Conservation (phyloP, 2,113 vertebrate genomes). For the Gavialis gangeticus region DNA sequence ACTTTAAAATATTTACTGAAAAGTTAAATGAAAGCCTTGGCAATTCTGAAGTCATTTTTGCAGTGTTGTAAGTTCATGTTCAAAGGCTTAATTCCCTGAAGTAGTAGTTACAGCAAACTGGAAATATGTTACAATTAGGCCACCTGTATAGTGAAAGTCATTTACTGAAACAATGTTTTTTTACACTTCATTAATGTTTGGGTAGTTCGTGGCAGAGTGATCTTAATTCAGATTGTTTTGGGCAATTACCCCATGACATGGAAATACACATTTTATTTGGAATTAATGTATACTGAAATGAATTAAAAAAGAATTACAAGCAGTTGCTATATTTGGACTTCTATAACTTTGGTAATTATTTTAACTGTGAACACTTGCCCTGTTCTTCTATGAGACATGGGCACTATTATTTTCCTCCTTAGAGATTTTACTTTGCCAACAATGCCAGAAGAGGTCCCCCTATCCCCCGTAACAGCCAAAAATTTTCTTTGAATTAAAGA, state of each 20-base stretch:
- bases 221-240: background rate
- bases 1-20: background rate
- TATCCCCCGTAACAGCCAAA: background rate
- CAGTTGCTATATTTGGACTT: background rate
- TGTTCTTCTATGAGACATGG: accelerated
- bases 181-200: background rate
- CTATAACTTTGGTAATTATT: background rate
- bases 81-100: background rate
- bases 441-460: background rate
- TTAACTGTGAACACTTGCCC: background rate
- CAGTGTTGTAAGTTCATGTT: background rate
- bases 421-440: background rate
- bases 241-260: background rate
- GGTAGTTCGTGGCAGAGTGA: background rate
- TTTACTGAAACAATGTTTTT: background rate
- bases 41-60: background rate
- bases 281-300: background rate
- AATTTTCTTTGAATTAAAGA: background rate
- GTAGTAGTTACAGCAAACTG: background rate
- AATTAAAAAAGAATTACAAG: background rate
- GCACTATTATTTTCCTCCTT: background rate
- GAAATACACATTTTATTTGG: background rate
- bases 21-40: accelerated
- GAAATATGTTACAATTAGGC: background rate
- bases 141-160: background rate